Base-by-base conservation (phyloP, 2,113 vertebrate species). In the Nicator chloris region DNA sequence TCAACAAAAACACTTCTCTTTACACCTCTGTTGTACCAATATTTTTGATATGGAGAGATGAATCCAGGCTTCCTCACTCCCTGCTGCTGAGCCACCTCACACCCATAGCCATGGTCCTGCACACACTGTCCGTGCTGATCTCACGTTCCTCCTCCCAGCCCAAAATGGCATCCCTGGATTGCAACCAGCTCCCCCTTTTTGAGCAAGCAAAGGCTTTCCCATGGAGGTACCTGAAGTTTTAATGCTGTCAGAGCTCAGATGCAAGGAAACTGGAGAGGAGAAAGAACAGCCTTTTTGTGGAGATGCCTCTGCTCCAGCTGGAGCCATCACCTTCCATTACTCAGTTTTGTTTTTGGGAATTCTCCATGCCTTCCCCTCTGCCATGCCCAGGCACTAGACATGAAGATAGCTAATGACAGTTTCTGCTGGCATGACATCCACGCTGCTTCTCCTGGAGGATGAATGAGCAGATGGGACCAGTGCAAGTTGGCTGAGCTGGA, bases 121-220 rank as follows among this genome's bases (percentile, higher is more conserved):
- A 13, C 0, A 2, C 1, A 2, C 14, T 22, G 7, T 4, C 49
- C 2, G 1, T 8, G 57, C 35, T 4, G 4, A 44, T 11, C 37
- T 4, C 73, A 22, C 0, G 0, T 17, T 66, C 56, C 23, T 80
- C 27, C 31, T 69, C 28, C 64, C 70, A 80, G 44, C 27, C 31
- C 22, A 3, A 39, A 30, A 8, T 1, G 8, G 21, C 2, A 2
- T 12, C 27, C 50, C 28, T 16, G 15, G 17, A 69, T 26, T 26
- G 30, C 42, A 64, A 51, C 9, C 69, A 87, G 30, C 13, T 91
- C 53, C 11, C 13, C 8, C 4, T 88, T 59, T 47, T 3, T 31
- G 33, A 81, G 54, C 33, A 63, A 68, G 20, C 20, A 60, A 86
- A 88, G 23, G 26, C 20, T 40, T 77, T n/a, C 26, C 53, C 37